Conservation (phyloP, 2,888 invertebrate genomes). For the Pseudoips prasinana region DNA sequence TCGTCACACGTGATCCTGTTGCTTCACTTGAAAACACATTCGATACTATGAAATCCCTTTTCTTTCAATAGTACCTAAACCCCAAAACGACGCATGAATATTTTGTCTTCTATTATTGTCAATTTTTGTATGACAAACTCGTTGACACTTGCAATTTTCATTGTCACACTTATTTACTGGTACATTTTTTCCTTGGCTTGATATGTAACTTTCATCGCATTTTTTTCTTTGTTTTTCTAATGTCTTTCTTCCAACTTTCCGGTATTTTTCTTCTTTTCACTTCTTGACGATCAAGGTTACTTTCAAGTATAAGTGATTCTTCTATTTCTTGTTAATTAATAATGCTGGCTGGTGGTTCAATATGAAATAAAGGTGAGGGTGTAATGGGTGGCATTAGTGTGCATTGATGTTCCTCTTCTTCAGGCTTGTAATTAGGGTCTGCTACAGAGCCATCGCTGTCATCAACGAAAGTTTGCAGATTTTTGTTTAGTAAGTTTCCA, state of each 20-base stretch:
- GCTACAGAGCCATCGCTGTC: constrained; percentile 9
- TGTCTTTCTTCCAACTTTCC: constrained; percentile 9
- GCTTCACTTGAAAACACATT: constrained; percentile 13
- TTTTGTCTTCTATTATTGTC: constrained; percentile 12
- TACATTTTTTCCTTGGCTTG: constrained; percentile 9
- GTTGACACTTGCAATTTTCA: constrained; percentile 12
- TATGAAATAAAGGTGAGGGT: background rate
- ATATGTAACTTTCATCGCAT: constrained; percentile 5
- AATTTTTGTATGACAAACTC: constrained; percentile 14
- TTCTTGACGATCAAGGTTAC: background rate
- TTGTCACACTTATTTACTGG: constrained; percentile 5
- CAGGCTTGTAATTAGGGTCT: constrained; percentile 6
- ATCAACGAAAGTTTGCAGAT: constrained; percentile 5
- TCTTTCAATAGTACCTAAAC: constrained; percentile 12
- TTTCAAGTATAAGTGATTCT: constrained; percentile 1
- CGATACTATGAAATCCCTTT: constrained; percentile 12
- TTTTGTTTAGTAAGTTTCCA: background rate
- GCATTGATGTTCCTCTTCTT: constrained; percentile 4
- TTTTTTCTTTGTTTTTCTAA: no score
- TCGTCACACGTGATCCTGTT: constrained; percentile 10
- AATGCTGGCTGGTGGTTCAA: background rate
- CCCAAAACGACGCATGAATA: constrained; percentile 10
- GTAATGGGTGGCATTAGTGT: constrained; percentile 4
- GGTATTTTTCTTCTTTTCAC: constrained; percentile 12
- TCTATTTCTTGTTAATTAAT: constrained; percentile 1